phyloP scores from a whole-genome alignment of 1,140 invertebrate species.

The Lepidurus arcticus region DNA sequence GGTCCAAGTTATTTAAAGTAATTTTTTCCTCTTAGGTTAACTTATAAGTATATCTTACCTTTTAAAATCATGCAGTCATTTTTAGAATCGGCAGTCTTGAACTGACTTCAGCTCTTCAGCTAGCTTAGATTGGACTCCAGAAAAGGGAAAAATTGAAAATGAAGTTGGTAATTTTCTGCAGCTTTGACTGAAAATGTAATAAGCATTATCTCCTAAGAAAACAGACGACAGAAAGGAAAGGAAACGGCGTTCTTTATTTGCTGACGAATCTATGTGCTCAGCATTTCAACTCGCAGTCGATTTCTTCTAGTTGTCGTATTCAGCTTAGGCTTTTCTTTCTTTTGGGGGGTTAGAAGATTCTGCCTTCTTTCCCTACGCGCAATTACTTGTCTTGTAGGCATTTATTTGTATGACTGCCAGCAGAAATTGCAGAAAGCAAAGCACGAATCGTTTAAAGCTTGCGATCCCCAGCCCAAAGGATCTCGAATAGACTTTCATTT shows the following conservation, averaged over 20 bases:
- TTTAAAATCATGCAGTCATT: too few species aligned
- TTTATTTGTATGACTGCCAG: background rate
- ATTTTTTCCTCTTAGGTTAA: too few species aligned
- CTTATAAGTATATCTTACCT: too few species aligned
- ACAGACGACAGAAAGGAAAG: background rate
- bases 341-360: background rate
- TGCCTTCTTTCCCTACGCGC: background rate
- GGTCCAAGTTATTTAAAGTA: too few species aligned
- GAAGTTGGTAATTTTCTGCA: background rate
- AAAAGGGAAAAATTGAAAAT: background rate
- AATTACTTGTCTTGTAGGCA: background rate
- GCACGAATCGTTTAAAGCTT: background rate
- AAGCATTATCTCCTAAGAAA: background rate
- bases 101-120: too few species aligned
- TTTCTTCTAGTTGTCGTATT: background rate
- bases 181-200: background rate
- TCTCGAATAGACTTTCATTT: constrained; percentile 13
- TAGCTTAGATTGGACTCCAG: background rate
- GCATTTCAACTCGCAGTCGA: constrained; percentile 9
- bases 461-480: background rate
- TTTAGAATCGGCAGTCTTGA: too few species aligned
- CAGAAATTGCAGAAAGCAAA: background rate
- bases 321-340: background rate
- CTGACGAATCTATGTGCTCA: background rate
- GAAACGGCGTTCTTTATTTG: constrained; percentile 1